A percentile compares a stretch with the other conserved stretches of the same genome.
Evolutionary conservation across 2,797 vertebrate genomes (phyloP).

Genomic region (Poeciliopsis gracilis): DNA sequence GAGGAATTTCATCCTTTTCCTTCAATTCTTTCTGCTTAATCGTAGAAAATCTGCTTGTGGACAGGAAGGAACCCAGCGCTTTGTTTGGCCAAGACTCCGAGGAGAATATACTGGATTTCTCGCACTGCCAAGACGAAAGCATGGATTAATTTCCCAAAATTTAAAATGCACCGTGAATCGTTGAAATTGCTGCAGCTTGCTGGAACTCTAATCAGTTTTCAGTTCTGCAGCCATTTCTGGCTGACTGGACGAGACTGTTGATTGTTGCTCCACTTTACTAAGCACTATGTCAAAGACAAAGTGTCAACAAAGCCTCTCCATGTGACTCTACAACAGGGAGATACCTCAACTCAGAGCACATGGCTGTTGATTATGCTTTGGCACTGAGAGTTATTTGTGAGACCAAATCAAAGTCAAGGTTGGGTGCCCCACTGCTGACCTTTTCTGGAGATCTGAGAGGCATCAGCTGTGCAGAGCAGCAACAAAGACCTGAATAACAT

Average conservation of each 20-base stretch:
- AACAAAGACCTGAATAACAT: constrained; percentile 51
- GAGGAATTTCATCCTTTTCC: constrained; percentile 13
- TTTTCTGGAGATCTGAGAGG: constrained; percentile 55
- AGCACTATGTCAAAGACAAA: not conserved
- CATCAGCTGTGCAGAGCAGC: constrained; percentile 59
- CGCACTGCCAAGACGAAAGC: constrained; percentile 28
- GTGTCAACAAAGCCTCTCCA: constrained; percentile 21
- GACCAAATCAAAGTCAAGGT: constrained; percentile 44
- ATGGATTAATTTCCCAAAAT: not conserved
- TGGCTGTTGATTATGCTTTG: constrained; percentile 57
- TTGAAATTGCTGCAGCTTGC: not conserved
- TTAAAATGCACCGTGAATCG: not conserved
- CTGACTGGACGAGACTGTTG: not conserved
- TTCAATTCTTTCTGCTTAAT: constrained; percentile 37
- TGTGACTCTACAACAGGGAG: constrained; percentile 44
- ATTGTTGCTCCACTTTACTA: not conserved
- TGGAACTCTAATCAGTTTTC: not conserved
- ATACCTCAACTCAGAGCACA: constrained; percentile 51
- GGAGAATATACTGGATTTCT: constrained; percentile 22
- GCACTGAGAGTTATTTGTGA: constrained; percentile 41
- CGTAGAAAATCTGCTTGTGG: constrained; percentile 21
- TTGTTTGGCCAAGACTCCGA: constrained; percentile 20
- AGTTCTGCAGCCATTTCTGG: not conserved
- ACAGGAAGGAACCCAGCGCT: not conserved
- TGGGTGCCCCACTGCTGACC: constrained; percentile 45